phyloP scores from a whole-genome alignment of 2,888 invertebrate species.

The Sphecodes monilicornis region DNA sequence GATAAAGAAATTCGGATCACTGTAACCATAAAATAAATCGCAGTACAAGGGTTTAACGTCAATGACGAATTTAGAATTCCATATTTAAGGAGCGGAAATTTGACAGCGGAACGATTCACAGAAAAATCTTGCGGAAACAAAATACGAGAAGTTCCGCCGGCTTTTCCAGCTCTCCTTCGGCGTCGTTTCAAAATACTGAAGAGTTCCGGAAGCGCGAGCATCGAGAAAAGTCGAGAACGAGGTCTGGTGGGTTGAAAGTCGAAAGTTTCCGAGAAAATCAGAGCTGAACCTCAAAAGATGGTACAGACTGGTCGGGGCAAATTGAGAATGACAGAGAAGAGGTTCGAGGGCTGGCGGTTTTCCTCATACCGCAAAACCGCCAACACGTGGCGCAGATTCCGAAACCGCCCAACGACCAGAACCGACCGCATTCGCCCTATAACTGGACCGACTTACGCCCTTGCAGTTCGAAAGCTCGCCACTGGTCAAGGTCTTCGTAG shows the following conservation, averaged over 20 bases:
- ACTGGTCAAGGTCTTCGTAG: slow-evolving; percentile 55
- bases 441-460: slow-evolving; percentile 64
- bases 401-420: slow-evolving; percentile 76
- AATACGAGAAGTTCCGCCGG: background rate
- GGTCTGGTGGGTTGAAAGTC: slow-evolving; percentile 21
- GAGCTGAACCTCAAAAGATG: slow-evolving; percentile 59
- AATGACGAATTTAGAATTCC: background rate
- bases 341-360: slow-evolving; percentile 78
- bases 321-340: slow-evolving; percentile 67
- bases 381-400: slow-evolving; percentile 81
- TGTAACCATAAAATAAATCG: too few relatives aligned
- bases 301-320: slow-evolving; percentile 53
- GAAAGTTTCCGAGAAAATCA: slow-evolving; percentile 40
- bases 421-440: slow-evolving; percentile 71
- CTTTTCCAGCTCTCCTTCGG: background rate
- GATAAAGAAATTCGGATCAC: too few relatives aligned
- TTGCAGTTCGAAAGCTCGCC: slow-evolving; percentile 57
- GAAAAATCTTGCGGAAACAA: background rate
- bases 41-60: background rate
- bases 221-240: slow-evolving; percentile 1
- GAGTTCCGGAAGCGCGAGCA: background rate
- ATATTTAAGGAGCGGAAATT: background rate
- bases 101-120: background rate
- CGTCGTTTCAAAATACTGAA: background rate
- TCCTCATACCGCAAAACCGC: slow-evolving; percentile 82